Evolutionary conservation across 2,797 vertebrate species (phyloP).

Genomic region (Pipistrellus nathusii): DNA sequence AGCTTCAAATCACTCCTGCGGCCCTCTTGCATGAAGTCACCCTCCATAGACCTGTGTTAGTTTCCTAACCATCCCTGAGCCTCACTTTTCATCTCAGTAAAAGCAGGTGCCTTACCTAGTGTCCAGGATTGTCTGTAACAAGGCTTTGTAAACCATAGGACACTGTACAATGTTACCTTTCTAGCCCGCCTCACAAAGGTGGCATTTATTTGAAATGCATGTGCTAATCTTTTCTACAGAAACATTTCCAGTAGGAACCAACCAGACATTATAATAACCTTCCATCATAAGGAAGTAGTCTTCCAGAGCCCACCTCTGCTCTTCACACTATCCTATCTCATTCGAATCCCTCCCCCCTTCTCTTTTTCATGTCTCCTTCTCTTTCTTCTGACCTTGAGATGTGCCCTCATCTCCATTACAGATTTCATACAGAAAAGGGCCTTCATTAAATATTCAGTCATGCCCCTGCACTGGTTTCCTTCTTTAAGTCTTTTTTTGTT

Average conservation of each 20-base stretch:
- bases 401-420: not conserved
- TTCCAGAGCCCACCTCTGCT: not conserved
- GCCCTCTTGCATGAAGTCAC: not conserved
- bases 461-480: conserved; percentile 41
- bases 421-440: conserved; percentile 22
- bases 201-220: not conserved
- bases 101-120: not conserved
- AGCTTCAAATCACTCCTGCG: not conserved
- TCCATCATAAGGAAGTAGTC: not conserved
- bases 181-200: not conserved
- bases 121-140: not conserved
- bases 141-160: not conserved
- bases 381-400: conserved; percentile 33
- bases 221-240: not conserved
- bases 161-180: not conserved
- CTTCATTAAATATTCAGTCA: conserved; percentile 72
- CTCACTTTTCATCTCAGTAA: not conserved
- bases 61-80: not conserved
- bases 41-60: not conserved
- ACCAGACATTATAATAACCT: not conserved
- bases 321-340: not conserved
- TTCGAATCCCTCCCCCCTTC: not conserved
- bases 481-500: conserved; percentile 69
- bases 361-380: not conserved
- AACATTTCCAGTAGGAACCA: not conserved